Evolutionary conservation across 2,888 invertebrate genomes (phyloP).

Genomic region (Saturnia pavonia): DNA sequence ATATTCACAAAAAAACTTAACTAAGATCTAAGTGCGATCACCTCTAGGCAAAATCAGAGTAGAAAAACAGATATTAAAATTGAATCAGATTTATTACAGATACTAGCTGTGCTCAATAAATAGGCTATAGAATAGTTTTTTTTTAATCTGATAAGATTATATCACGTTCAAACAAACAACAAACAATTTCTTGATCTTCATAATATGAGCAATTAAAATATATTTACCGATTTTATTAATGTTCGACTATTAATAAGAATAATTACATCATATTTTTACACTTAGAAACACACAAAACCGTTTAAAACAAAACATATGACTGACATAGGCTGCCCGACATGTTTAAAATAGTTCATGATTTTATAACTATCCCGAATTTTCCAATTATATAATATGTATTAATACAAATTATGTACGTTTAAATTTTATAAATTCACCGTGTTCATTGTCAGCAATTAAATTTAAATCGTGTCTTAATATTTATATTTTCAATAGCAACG

Average conservation of each 20-base stretch:
- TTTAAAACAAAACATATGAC: background rate
- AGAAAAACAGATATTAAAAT: background rate
- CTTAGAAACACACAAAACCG: too few species aligned
- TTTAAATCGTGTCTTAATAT: slow-evolving; percentile 10
- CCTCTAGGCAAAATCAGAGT: background rate
- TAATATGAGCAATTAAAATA: background rate
- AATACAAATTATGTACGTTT: too few species aligned
- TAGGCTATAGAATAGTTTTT: too few species aligned
- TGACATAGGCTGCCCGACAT: background rate
- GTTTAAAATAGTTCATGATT: too few species aligned
- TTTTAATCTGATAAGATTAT: too few species aligned
- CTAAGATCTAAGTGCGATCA: background rate
- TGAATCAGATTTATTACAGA: background rate
- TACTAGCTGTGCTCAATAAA: too few species aligned
- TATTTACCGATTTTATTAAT: background rate
- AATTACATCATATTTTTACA: too few species aligned
- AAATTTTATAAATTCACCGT: background rate
- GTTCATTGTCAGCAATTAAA: slow-evolving; percentile 13
- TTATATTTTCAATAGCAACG: slow-evolving; percentile 25
- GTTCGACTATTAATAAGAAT: background rate
- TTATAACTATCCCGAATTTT: too few species aligned
- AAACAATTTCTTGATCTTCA: too few species aligned
- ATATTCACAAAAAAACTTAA: background rate
- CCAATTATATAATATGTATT: too few species aligned
- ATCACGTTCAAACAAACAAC: too few species aligned